Base-by-base conservation (phyloP, 1,140 invertebrate genomes). In the Drosophila insularis region DNA sequence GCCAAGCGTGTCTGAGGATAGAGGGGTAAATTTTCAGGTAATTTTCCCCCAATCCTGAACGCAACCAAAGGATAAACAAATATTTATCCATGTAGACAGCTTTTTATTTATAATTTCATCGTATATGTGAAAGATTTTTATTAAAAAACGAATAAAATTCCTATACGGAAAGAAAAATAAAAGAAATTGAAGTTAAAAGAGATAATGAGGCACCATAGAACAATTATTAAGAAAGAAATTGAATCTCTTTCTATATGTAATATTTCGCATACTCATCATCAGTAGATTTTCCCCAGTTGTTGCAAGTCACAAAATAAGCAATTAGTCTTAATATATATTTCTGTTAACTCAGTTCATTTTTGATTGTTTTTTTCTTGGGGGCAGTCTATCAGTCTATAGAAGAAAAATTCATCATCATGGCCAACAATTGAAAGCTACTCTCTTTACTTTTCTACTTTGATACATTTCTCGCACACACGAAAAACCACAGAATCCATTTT, bases 401-500 rank as follows among this genome's bases (percentile, higher is more conserved):
- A 21, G 8, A 6, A 11, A 50, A 21, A 50, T 50, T 50, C 19
- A 50, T 50, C 11, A 50, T 50, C 3, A 50, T 50, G 19, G 17
- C 8, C 17, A 21, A 50, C 43, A 50, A 21, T 10, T 50, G 43
- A 8, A 50, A 50, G 32, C 43, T 27, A 5, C 8, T 17, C 8
- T 46, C 43, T 46, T 7, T 11, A 14, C 2, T 17, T 46, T 35
- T 31, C n/a, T 10, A 31, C n/a, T 7, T 19, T 11, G 13, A 32
- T 14, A 8, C 27, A 56, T 32, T 32, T 32, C 50, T 17, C 11
- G 5, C 50, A 35, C 55, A 58, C 31, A 37, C 31, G 55, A 11
- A 37, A 58, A 58, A 58, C 55, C 55, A 58, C 55, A 58, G 35
- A 58, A 14, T 58, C 31, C 31, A 58, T 58, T 37, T 35, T 17